Percentiles rank a stretch among this genome's conserved stretches.
These are phyloP conservation scores for Malaclemys terrapin DNA, from an alignment of 2,113 vertebrate species.

Conservation along the genomic window DNA sequence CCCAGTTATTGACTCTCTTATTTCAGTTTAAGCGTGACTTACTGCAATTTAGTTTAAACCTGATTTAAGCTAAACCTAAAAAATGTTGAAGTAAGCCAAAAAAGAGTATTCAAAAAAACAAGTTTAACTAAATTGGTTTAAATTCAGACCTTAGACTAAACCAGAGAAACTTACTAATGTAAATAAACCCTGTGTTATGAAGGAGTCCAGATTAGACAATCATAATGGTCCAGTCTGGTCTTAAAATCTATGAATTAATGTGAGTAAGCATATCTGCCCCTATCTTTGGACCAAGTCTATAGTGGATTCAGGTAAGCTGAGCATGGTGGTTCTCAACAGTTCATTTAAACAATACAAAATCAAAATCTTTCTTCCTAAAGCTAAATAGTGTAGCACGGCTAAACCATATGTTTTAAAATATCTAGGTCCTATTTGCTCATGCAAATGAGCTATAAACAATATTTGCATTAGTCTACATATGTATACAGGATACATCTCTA, in stretches of 20 bases:
- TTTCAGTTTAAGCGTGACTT: background rate
- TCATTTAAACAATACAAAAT: background rate
- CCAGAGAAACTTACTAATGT: fast-evolving
- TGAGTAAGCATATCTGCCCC: background rate
- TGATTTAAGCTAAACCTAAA: background rate
- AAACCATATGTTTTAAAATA: background rate
- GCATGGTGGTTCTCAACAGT: background rate
- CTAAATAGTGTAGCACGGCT: background rate
- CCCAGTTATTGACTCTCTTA: background rate
- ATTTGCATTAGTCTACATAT: background rate
- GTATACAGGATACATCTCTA: background rate
- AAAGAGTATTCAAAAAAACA: background rate
- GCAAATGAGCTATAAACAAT: background rate
- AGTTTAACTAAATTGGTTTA: background rate
- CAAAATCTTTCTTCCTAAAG: background rate
- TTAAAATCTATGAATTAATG: background rate
- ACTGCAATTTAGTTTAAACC: background rate
- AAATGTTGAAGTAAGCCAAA: background rate
- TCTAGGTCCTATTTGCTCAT: background rate
- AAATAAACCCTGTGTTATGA: background rate
- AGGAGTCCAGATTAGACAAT: background rate
- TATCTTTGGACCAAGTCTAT: background rate
- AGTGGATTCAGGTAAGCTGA: background rate
- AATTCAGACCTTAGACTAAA: background rate
- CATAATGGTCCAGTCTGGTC: background rate